Conservation (phyloP, 1,140 invertebrate genomes). For the Eriocheir sinensis region DNA sequence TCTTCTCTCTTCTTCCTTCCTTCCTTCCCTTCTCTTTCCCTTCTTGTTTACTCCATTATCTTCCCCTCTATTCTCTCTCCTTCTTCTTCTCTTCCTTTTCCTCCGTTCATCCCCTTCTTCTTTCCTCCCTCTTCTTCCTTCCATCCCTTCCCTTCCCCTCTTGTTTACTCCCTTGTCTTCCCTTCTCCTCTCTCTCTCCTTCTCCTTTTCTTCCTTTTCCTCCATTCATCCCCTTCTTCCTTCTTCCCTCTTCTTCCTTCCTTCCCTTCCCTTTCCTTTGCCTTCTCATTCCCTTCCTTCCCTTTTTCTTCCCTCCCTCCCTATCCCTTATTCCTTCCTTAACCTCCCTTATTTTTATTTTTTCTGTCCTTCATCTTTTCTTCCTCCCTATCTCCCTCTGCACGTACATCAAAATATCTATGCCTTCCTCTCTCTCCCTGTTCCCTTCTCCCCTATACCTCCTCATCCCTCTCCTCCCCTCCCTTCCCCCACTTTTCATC, state of each 20-base stretch:
- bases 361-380: too few relatives aligned
- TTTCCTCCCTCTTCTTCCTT: too few relatives aligned
- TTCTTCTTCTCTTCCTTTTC: too few relatives aligned
- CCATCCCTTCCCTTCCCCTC: too few relatives aligned
- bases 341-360: neutral
- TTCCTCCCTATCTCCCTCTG: neutral
- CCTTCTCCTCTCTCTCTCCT: neutral
- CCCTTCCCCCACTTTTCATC: neutral
- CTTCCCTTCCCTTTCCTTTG: constrained; percentile 3
- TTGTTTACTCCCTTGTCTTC: too few relatives aligned
- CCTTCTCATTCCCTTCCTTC: too few relatives aligned
- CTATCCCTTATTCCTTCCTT: neutral
- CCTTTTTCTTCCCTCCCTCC: neutral
- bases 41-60: too few relatives aligned
- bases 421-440: constrained; percentile 6
- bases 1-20: too few relatives aligned
- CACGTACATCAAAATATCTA: too few relatives aligned
- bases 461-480: neutral
- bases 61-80: too few relatives aligned
- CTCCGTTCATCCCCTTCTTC: too few relatives aligned
- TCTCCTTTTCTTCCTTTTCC: neutral
- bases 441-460: neutral
- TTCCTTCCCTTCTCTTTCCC: too few relatives aligned
- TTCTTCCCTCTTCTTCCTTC: neutral
- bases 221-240: neutral